Conservation (phyloP, 2,888 invertebrate genomes). For the Dynastes tityus region DNA sequence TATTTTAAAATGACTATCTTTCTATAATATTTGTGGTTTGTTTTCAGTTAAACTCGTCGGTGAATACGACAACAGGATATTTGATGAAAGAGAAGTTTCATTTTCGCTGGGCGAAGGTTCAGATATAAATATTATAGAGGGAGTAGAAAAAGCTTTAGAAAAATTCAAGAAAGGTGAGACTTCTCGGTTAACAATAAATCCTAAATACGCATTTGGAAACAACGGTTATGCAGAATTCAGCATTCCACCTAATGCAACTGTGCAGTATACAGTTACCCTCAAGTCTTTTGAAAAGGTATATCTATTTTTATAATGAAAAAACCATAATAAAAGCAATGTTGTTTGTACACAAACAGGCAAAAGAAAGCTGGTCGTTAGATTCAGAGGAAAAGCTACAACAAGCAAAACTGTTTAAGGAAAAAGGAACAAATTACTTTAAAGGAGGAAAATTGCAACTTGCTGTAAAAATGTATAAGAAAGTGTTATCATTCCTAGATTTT, state of each 20-base stretch:
- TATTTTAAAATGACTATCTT: constrained; percentile 1
- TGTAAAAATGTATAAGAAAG: constrained; percentile 89
- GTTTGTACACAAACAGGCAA: constrained; percentile 74
- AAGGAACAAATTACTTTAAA: constrained; percentile 93
- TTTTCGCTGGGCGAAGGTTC: constrained; percentile 91
- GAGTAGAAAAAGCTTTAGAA: constrained; percentile 86
- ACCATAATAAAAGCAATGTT: not conserved
- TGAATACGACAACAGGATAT: constrained; percentile 76
- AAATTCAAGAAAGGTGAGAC: constrained; percentile 88
- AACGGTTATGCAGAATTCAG: constrained; percentile 79
- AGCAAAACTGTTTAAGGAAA: constrained; percentile 88
- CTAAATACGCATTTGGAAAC: constrained; percentile 86
- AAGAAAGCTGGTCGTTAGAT: constrained; percentile 89
- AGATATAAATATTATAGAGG: constrained; percentile 83
- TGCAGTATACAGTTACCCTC: constrained; percentile 88
- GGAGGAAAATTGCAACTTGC: constrained; percentile 84
- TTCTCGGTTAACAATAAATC: constrained; percentile 81
- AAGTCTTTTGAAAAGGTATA: constrained; percentile 86
- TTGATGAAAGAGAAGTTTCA: constrained; percentile 87
- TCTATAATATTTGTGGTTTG: too few species aligned
- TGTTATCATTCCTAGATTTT: constrained; percentile 77
- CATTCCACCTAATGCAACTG: constrained; percentile 84
- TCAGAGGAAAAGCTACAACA: constrained; percentile 85
- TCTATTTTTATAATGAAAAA: constrained; percentile 38
- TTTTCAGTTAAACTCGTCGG: constrained; percentile 81